Percentiles rank a stretch among this genome's conserved stretches.
Evolutionary conservation across 2,888 invertebrate species (phyloP).

Genomic region (Melikaiella ostensackeni): DNA sequence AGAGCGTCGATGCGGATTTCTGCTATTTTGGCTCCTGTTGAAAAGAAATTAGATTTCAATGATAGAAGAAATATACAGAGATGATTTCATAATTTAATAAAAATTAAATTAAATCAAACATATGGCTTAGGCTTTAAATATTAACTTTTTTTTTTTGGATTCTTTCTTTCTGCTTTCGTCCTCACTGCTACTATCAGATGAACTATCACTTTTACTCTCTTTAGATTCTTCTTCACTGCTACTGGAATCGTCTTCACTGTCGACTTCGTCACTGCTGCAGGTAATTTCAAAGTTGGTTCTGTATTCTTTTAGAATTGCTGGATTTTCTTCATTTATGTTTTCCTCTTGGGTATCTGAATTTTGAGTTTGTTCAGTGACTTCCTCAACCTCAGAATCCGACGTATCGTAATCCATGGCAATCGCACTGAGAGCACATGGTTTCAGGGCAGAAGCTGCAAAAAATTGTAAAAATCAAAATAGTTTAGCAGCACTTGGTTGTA

Average conservation of each 20-base stretch:
- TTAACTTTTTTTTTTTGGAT: constrained; percentile 42
- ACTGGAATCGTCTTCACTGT: constrained; percentile 61
- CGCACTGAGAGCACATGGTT: constrained; percentile 48
- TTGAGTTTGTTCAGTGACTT: constrained; percentile 1
- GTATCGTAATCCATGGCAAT: constrained; percentile 67
- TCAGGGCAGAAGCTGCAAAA: neutral
- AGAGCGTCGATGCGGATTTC: neutral
- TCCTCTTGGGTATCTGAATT: neutral
- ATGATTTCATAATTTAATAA: neutral
- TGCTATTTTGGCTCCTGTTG: constrained; percentile 42
- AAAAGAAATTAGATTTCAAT: constrained; percentile 44
- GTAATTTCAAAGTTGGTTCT: constrained; percentile 41
- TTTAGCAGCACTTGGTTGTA: no score
- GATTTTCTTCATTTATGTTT: neutral
- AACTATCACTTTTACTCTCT: constrained; percentile 46
- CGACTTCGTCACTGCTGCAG: constrained; percentile 51
- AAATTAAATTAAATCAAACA: constrained; percentile 5
- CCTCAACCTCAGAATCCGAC: constrained; percentile 64
- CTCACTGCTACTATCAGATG: constrained; percentile 45
- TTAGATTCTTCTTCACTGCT: constrained; percentile 53
- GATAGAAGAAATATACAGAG: neutral
- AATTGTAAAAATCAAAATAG: neutral
- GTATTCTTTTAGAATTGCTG: constrained; percentile 42
- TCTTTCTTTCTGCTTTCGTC: constrained; percentile 49
- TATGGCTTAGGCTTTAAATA: neutral